Evolutionary conservation across 2,888 invertebrate species (phyloP).

Genomic region (Halictus quadricinctus): DNA sequence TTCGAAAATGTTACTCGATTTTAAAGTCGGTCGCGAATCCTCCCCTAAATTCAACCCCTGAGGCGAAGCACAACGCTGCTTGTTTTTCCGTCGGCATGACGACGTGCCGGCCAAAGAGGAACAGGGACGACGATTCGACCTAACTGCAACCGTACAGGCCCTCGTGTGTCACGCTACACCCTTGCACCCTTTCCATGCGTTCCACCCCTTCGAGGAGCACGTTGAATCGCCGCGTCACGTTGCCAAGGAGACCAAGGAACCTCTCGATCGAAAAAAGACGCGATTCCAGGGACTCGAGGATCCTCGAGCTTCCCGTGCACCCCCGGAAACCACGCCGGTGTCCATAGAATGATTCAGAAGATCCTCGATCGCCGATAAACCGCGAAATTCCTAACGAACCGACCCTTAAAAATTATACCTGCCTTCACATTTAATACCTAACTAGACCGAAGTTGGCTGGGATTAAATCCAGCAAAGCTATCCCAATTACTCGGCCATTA

Average conservation of each 20-base stretch:
- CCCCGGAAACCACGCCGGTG: neutral
- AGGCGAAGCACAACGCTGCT: slow-evolving; percentile 7
- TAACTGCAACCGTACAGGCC: slow-evolving; percentile 52
- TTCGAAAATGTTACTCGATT: neutral
- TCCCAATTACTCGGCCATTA: neutral
- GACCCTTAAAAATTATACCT: neutral
- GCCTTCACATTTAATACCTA: neutral
- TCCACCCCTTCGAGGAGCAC: slow-evolving; percentile 24
- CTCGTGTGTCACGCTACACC: slow-evolving; percentile 55
- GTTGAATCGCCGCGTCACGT: slow-evolving; percentile 48
- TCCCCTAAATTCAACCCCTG: neutral
- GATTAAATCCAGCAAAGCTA: neutral
- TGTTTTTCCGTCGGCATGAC: slow-evolving; percentile 65
- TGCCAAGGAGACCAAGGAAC: slow-evolving; percentile 61
- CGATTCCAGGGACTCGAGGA: slow-evolving; percentile 11
- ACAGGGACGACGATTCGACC: slow-evolving; percentile 38
- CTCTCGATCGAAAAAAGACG: slow-evolving; percentile 46
- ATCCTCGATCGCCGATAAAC: neutral
- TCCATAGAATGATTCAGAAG: neutral
- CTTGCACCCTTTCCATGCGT: slow-evolving; percentile 30
- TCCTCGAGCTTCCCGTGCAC: neutral
- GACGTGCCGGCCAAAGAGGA: slow-evolving; percentile 32
- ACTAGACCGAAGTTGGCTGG: neutral
- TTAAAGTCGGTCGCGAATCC: neutral
- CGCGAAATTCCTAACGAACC: neutral